phyloP scores from a whole-genome alignment of 2,113 vertebrate genomes.

The Pipa parva region DNA sequence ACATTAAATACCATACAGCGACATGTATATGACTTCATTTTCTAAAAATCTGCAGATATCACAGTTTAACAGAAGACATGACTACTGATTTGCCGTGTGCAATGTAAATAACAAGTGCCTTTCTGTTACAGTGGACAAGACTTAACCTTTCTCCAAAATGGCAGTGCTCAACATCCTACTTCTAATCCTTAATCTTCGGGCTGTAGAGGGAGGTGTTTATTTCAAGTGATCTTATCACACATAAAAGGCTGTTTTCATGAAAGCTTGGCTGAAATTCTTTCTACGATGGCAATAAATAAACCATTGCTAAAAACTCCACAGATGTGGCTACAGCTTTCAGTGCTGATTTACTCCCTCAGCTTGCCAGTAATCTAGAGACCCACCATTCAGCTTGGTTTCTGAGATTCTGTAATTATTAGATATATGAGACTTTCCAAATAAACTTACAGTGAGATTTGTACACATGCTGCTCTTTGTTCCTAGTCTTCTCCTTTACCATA shows the following conservation, averaged over 20 bases:
- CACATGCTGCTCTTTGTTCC: no score
- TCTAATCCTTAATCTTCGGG: neutral
- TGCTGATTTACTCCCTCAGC: neutral
- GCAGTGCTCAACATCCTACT: neutral
- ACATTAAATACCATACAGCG: no score
- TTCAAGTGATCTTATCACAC: constrained; percentile 20
- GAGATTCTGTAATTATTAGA: no score
- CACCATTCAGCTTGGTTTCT: no score
- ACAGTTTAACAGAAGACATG: no score
- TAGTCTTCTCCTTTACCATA: no score
- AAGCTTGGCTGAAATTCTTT: neutral
- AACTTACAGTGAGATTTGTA: no score
- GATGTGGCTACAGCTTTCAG: neutral
- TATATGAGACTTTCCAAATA: no score
- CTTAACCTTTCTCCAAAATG: neutral
- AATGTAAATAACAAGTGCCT: no score
- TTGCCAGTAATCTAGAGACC: constrained; percentile 10
- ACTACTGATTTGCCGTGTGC: no score
- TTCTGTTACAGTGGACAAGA: neutral
- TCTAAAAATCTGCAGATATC: no score
- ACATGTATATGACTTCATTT: no score
- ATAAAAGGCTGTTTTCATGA: neutral
- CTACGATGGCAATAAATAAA: neutral
- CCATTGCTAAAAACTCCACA: neutral
- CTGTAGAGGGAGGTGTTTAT: constrained; percentile 2